These are phyloP conservation scores for Apodemia mormo DNA, from an alignment of 2,888 invertebrate species.

Conservation along the genomic window DNA sequence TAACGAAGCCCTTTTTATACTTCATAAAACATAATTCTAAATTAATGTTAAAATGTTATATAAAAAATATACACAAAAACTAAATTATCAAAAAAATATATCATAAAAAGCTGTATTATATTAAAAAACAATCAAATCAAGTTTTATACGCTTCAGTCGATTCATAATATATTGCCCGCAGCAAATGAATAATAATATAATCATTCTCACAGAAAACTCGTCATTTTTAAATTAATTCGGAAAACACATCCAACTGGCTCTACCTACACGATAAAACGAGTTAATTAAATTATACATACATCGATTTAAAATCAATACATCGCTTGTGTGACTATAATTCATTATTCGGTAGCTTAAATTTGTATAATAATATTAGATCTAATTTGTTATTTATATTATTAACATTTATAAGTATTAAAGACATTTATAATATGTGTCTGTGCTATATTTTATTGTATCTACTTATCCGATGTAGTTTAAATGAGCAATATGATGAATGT, in stretches of 20 bases:
- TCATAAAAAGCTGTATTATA: neutral
- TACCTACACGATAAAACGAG: slow-evolving; percentile 8
- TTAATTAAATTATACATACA: slow-evolving; percentile 16
- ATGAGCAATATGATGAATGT: slow-evolving; percentile 1
- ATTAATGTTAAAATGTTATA: no score
- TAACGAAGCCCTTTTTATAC: no score
- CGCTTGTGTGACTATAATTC: slow-evolving; percentile 14
- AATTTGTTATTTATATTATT: slow-evolving; percentile 17
- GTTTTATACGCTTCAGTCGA: neutral
- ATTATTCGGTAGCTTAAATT: slow-evolving; percentile 15
- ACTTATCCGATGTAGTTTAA: neutral
- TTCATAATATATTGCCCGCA: neutral
- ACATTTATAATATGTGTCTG: neutral
- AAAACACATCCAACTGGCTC: slow-evolving; percentile 3
- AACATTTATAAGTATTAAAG: slow-evolving; percentile 11
- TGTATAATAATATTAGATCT: slow-evolving; percentile 17
- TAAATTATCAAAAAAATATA: no score
- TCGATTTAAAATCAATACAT: slow-evolving; percentile 7
- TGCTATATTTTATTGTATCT: slow-evolving; percentile 5
- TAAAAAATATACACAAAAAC: no score
- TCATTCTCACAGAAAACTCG: slow-evolving; percentile 7
- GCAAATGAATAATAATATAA: neutral
- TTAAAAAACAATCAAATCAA: slow-evolving; percentile 9
- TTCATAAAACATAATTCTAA: no score
- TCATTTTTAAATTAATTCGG: slow-evolving; percentile 18